Conservation (phyloP, 2,797 vertebrate species). For the Eurystomus glaucurus region DNA sequence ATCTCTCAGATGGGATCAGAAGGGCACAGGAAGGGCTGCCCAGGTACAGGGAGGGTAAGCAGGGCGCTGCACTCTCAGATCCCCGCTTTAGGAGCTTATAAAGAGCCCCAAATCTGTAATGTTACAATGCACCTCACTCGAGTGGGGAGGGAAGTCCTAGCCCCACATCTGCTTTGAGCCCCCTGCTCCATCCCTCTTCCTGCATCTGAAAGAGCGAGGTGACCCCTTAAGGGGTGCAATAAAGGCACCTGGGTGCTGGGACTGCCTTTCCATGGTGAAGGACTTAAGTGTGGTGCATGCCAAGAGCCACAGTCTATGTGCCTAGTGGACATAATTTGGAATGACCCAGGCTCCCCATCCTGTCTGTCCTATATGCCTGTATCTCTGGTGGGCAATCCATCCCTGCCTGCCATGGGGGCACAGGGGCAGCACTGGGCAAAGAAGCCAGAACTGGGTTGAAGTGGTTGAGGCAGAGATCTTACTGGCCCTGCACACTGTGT, state of each 20-base stretch:
- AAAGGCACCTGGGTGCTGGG: background rate
- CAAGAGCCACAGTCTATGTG: background rate
- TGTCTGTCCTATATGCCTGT: fast-evolving
- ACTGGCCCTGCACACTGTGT: fast-evolving
- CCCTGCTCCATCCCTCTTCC: background rate
- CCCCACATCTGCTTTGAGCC: background rate
- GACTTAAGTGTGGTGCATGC: background rate
- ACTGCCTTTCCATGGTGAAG: background rate
- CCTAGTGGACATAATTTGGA: background rate
- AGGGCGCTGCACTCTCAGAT: fast-evolving
- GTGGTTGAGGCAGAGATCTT: background rate
- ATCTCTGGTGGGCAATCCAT: background rate
- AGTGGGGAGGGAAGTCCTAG: background rate
- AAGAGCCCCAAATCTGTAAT: background rate
- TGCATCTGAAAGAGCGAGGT: background rate
- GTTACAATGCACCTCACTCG: background rate
- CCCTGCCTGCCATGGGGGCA: background rate
- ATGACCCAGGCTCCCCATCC: background rate
- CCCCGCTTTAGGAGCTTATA: background rate
- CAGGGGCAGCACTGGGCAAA: background rate
- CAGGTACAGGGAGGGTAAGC: background rate
- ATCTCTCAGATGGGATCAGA: background rate
- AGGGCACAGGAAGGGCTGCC: background rate
- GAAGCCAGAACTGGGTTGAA: background rate
- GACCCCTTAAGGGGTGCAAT: background rate